Evolutionary conservation across 1,140 invertebrate genomes (phyloP), one percentile per base, ranked within the genome.

Genomic region (Alviniconcha marisindica): DNA sequence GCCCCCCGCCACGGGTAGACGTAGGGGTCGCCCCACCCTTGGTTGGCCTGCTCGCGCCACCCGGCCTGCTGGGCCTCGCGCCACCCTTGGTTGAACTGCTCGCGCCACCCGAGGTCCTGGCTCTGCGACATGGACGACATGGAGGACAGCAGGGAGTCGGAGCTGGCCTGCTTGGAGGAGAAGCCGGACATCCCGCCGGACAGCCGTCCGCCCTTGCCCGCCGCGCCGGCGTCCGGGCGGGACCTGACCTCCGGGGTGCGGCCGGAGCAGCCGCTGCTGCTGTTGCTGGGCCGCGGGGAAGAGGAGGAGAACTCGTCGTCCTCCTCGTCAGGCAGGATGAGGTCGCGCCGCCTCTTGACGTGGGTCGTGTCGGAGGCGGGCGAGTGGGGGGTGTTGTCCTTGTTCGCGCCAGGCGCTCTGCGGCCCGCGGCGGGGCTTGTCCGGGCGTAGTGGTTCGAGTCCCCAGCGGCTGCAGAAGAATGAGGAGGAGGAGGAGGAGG

Each of bases 261-360:
- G 36, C 38, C 7, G 71, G 14, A n/a, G n/a, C n/a, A 54, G 51
- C 10, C 12, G 51, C 24, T 12, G 24, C 10, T 63, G 7, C 18
- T 48, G 44, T 18, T 48, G 18, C 7, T 48, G 44, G 44, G 44
- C 5, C 7, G 21, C 10, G 69, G 69, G 18, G 33, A 24, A 18
- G 38, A 21, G 31, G 74, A 83, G 12, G 83, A 60, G 36, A 44
- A n/a, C 36, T 71, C 38, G n/a, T 83, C 83, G n/a, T 83, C 83
- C 14, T 87, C 86, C 48, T 87, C 86, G 44, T 87, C 86, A 1
- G 86, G 83, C 10, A 87, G 69, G 51, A 87, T 87, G 42, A 87
- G 73, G 71, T 85, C 83, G 28, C 74, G 63, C 0, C 84, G 48
- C 51, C 66, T 56, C 48, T 81, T 85, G 66, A 80, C 77, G 36